Percentiles rank a stretch among this genome's conserved stretches.
These are phyloP conservation scores for Crotalus tigris DNA, from an alignment of 2,113 vertebrate species.

Conservation along the genomic window DNA sequence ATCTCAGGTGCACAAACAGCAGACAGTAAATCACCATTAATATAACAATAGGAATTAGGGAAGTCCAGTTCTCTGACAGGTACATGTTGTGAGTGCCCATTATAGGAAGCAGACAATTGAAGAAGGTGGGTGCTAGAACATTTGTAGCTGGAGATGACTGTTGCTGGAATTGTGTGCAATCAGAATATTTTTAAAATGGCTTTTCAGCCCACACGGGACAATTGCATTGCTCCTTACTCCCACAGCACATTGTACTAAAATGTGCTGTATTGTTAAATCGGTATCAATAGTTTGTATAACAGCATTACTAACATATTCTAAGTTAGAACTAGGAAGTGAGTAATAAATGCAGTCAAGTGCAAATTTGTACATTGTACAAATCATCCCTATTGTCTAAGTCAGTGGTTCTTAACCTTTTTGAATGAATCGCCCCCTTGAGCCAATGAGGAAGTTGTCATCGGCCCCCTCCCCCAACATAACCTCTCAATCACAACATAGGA, in stretches of 20 bases:
- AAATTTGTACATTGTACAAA: constrained; percentile 19
- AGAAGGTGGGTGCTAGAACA: constrained; percentile 42
- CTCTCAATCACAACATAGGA: too few relatives aligned
- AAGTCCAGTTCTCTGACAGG: constrained; percentile 23
- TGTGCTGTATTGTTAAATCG: constrained; percentile 44
- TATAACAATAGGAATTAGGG: neutral
- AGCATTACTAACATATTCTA: constrained; percentile 41
- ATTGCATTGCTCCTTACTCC: constrained; percentile 51
- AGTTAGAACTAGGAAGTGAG: constrained; percentile 55
- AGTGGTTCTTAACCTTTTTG: too few relatives aligned
- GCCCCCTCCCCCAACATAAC: too few relatives aligned
- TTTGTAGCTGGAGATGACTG: constrained; percentile 44
- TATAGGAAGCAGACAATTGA: constrained; percentile 38
- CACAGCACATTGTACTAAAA: constrained; percentile 47
- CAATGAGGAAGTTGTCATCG: too few relatives aligned
- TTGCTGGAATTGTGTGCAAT: constrained; percentile 50
- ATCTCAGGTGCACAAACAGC: neutral
- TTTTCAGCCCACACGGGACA: constrained; percentile 62
- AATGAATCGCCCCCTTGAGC: too few relatives aligned
- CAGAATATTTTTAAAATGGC: constrained; percentile 41
- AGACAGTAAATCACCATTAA: neutral
- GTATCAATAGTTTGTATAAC: constrained; percentile 52
- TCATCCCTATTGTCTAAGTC: neutral
- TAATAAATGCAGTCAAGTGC: constrained; percentile 28
- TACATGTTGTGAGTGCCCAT: constrained; percentile 33